These are phyloP conservation scores for Oryzias celebensis DNA, from an alignment of 2,113 vertebrate species.

Conservation along the genomic window DNA sequence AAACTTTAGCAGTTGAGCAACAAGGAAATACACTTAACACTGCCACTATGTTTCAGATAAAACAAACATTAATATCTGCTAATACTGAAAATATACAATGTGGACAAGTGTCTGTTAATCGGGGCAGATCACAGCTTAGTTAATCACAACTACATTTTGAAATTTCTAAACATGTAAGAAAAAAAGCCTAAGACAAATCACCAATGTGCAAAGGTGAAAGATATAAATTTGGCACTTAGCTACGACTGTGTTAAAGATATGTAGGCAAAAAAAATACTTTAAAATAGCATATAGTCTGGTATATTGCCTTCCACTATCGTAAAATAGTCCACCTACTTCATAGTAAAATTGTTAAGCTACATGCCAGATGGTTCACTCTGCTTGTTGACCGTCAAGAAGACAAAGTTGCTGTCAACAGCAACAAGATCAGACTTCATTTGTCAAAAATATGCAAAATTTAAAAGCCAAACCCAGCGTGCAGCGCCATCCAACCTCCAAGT, in stretches of 20 bases:
- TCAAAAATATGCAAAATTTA: constrained; percentile 36
- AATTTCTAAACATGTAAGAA: constrained; percentile 51
- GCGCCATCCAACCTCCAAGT: constrained; percentile 7
- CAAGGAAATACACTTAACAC: constrained; percentile 43
- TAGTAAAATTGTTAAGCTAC: constrained; percentile 27
- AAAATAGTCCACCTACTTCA: constrained; percentile 27
- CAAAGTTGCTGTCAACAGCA: constrained; percentile 28
- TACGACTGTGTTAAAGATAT: constrained; percentile 51
- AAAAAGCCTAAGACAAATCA: constrained; percentile 51
- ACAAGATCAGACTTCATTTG: constrained; percentile 20
- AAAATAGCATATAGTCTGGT: constrained; percentile 54
- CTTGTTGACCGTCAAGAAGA: constrained; percentile 37
- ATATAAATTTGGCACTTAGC: constrained; percentile 66
- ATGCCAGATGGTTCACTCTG: constrained; percentile 37
- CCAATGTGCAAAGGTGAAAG: constrained; percentile 62
- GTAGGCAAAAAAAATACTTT: constrained; percentile 40
- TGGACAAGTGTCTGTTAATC: constrained; percentile 36
- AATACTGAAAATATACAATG: constrained; percentile 52
- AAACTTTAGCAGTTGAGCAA: constrained; percentile 29
- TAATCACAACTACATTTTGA: constrained; percentile 64
- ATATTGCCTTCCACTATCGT: constrained; percentile 28
- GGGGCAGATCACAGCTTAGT: constrained; percentile 66
- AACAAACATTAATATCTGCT: constrained; percentile 44
- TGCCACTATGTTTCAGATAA: constrained; percentile 46
- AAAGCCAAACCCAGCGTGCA: constrained; percentile 41